Conservation (phyloP, 1,140 invertebrate species). For the Rhyzopertha dominica region DNA sequence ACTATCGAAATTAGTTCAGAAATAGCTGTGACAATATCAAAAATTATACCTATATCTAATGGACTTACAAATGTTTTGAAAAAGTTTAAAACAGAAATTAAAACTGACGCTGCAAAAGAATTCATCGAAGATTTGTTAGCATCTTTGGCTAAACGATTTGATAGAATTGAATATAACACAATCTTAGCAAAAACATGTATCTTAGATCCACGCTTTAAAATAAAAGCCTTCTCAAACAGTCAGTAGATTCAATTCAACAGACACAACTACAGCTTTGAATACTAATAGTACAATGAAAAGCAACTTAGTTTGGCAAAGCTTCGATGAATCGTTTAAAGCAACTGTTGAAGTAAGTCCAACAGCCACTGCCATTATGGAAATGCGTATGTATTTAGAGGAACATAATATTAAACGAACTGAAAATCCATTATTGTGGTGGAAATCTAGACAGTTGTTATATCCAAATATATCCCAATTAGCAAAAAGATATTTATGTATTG, state of each 20-base stretch:
- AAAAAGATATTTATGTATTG: constrained; percentile 35
- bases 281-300: too few species aligned
- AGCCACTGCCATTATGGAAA: constrained; percentile 1
- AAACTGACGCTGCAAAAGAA: too few species aligned
- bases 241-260: too few species aligned
- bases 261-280: too few species aligned
- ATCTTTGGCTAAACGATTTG: neutral
- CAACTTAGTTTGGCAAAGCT: neutral
- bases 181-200: neutral
- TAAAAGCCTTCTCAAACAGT: neutral
- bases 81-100: constrained; percentile 6
- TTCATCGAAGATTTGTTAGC: neutral
- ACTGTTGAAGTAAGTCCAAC: constrained; percentile 1
- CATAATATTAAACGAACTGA: neutral
- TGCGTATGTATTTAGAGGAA: neutral
- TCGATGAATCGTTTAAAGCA: neutral
- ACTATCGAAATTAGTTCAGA: constrained; percentile 34
- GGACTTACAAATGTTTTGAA: too few species aligned
- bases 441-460: neutral
- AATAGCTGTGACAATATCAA: constrained; percentile 27
- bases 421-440: constrained; percentile 7
- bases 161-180: constrained; percentile 1
- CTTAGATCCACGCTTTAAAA: constrained; percentile 3
- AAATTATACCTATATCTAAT: constrained; percentile 25
- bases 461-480: constrained; percentile 1